A percentile compares a stretch with the other conserved stretches of the same genome.
Conservation (phyloP, 2,113 vertebrate genomes). For the Electrona antarctica region DNA sequence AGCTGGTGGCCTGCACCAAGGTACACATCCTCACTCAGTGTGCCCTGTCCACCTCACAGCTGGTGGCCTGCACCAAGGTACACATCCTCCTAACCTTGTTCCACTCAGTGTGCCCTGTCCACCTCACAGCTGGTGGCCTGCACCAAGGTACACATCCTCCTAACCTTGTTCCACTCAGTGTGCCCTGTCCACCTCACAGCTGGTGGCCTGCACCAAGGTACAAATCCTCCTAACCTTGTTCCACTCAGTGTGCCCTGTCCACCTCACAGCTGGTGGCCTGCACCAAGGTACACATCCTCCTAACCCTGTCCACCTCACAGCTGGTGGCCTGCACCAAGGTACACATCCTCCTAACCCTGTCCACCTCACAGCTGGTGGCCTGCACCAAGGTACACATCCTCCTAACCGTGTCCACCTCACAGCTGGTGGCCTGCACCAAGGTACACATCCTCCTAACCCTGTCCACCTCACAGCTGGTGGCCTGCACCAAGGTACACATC, state of each 20-base stretch:
- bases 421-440: slow-evolving; percentile 98
- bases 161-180: slow-evolving; percentile 98
- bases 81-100: no score
- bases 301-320: slow-evolving; percentile 97
- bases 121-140: slow-evolving; percentile 98
- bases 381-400: slow-evolving; percentile 99
- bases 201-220: slow-evolving; percentile 98
- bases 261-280: slow-evolving; percentile 98
- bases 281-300: no score
- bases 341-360: no score
- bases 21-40: slow-evolving; percentile 98
- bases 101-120: slow-evolving; percentile 96
- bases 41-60: slow-evolving; percentile 96
- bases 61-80: slow-evolving; percentile 98
- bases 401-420: slow-evolving; percentile 97
- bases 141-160: no score
- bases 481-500: slow-evolving; percentile 99
- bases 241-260: slow-evolving; percentile 96
- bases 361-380: slow-evolving; percentile 97
- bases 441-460: no score
- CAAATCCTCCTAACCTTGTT: no score
- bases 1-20: slow-evolving; percentile 98
- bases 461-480: slow-evolving; percentile 97
- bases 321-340: slow-evolving; percentile 98
- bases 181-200: slow-evolving; percentile 96